phyloP scores from a whole-genome alignment of 2,888 invertebrate genomes.

The Cremastinae sp. region DNA sequence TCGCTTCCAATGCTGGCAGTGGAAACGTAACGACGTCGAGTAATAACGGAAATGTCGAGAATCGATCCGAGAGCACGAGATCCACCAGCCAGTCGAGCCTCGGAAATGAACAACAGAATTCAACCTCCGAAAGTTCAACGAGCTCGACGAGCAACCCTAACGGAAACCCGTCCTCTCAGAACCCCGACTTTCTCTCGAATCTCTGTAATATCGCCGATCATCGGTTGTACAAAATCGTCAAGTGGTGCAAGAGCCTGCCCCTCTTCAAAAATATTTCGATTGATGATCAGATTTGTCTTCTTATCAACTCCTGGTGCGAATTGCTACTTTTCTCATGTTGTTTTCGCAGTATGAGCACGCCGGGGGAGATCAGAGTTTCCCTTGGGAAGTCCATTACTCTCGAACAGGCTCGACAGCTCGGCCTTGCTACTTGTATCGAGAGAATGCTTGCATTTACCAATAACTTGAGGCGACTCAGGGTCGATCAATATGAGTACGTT shows the following conservation, averaged over 20 bases:
- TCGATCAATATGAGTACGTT: slow-evolving; percentile 97
- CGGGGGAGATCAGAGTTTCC: slow-evolving; percentile 91
- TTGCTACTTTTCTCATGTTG: slow-evolving; percentile 94
- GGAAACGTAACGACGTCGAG: slow-evolving; percentile 59
- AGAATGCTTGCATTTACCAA: slow-evolving; percentile 97
- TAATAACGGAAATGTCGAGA: slow-evolving; percentile 62
- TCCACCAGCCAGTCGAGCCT: slow-evolving; percentile 65
- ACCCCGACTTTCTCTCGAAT: slow-evolving; percentile 93
- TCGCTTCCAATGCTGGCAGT: slow-evolving; percentile 47
- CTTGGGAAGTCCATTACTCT: slow-evolving; percentile 85
- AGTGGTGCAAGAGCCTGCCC: slow-evolving; percentile 98
- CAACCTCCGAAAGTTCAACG: slow-evolving; percentile 49
- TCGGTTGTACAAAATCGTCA: slow-evolving; percentile 97
- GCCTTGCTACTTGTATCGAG: slow-evolving; percentile 93
- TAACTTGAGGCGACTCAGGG: slow-evolving; percentile 92
- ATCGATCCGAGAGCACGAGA: slow-evolving; percentile 61
- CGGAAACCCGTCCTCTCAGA: slow-evolving; percentile 72
- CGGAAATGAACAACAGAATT: slow-evolving; percentile 66
- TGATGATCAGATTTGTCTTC: slow-evolving; percentile 97
- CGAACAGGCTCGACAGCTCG: slow-evolving; percentile 87
- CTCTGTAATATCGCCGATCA: slow-evolving; percentile 97
- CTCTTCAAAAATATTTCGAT: slow-evolving; percentile 98
- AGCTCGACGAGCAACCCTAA: slow-evolving; percentile 66
- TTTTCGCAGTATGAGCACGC: slow-evolving; percentile 94
- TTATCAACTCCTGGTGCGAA: slow-evolving; percentile 99